Evolutionary conservation across 2,888 invertebrate genomes (phyloP).

Genomic region (Beris morrisii): DNA sequence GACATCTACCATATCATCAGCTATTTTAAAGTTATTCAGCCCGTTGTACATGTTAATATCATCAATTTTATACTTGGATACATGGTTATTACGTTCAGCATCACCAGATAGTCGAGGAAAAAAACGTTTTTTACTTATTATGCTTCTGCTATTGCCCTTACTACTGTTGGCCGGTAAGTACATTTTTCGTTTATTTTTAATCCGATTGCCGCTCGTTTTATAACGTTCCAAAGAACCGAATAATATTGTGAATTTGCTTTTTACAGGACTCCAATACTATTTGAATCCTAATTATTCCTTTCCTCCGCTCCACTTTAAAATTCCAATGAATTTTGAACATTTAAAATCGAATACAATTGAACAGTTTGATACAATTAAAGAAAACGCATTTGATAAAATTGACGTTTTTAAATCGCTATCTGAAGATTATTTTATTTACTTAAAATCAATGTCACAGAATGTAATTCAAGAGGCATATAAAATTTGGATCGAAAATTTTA

Average conservation of each 20-base stretch:
- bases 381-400: constrained; percentile 59
- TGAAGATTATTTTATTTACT: constrained; percentile 55
- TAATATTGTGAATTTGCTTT: neutral
- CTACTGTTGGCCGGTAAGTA: constrained; percentile 63
- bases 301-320: constrained; percentile 45
- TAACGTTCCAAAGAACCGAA: constrained; percentile 6
- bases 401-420: constrained; percentile 58
- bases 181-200: neutral
- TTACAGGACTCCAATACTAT: constrained; percentile 53
- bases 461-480: constrained; percentile 58
- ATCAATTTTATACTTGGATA: constrained; percentile 51
- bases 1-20: constrained; percentile 42
- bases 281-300: constrained; percentile 53
- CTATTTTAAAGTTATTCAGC: constrained; percentile 44
- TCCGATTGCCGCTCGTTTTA: constrained; percentile 5
- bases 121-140: constrained; percentile 50
- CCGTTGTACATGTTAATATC: constrained; percentile 50
- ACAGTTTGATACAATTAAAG: constrained; percentile 55
- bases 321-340: constrained; percentile 6
- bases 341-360: constrained; percentile 38
- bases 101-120: constrained; percentile 48
- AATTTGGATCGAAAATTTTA: constrained; percentile 55
- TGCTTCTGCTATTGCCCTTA: constrained; percentile 60
- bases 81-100: constrained; percentile 49
- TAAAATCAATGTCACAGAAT: constrained; percentile 60